These are phyloP conservation scores for Chaetorhynchus papuensis DNA, from an alignment of 2,113 vertebrate genomes.

Conservation along the genomic window DNA sequence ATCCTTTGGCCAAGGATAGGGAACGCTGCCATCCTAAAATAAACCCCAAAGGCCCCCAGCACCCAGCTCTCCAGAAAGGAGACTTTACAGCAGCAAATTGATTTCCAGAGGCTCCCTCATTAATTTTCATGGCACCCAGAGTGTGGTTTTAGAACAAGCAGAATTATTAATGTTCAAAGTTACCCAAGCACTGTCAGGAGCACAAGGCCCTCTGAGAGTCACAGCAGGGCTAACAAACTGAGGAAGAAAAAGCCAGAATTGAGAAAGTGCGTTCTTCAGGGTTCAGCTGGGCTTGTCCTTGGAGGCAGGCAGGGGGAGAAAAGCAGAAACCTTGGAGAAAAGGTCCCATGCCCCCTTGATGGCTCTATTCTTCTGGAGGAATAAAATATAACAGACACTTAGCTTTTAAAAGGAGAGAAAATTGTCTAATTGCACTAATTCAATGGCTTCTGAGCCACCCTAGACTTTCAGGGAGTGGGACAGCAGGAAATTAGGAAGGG, in stretches of 20 bases:
- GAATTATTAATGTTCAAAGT: slow-evolving; percentile 65
- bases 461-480: background rate
- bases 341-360: fast-evolving
- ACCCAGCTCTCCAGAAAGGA: background rate
- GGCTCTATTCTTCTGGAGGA: background rate
- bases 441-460: background rate
- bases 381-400: background rate
- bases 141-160: slow-evolving; percentile 48
- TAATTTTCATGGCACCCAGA: slow-evolving; percentile 62
- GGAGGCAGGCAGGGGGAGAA: background rate
- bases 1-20: background rate
- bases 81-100: slow-evolving; percentile 41
- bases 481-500: background rate
- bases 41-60: background rate
- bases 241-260: background rate
- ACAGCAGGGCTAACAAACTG: background rate
- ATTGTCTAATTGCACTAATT: background rate
- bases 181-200: background rate
- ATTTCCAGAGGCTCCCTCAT: slow-evolving; percentile 56
- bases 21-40: background rate
- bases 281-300: background rate
- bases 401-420: background rate
- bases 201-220: background rate
- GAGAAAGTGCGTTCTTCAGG: background rate
- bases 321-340: background rate